Percentiles rank a stretch among this genome's conserved stretches.
phyloP scores from a whole-genome alignment of 2,888 invertebrate genomes.

The Pegoplata infirma region DNA sequence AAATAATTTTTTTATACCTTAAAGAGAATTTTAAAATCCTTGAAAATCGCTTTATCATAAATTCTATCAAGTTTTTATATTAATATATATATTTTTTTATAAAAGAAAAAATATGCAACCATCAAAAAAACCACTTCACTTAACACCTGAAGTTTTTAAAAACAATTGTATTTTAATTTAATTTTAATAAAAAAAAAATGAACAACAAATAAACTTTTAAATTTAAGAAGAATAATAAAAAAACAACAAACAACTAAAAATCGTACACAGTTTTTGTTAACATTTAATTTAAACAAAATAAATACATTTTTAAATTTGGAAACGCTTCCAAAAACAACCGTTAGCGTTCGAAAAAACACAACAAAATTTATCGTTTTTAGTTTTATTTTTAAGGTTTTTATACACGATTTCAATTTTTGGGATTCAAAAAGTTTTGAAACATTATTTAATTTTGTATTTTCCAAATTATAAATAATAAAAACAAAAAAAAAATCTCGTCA shows the following conservation, averaged over 20 bases:
- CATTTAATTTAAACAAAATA: constrained; percentile 40
- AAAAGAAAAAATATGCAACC: constrained; percentile 8
- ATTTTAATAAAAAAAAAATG: constrained; percentile 70
- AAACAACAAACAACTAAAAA: constrained; percentile 21
- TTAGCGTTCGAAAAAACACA: constrained; percentile 14
- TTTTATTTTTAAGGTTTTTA: constrained; percentile 56
- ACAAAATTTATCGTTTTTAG: constrained; percentile 35
- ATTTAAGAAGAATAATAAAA: constrained; percentile 61
- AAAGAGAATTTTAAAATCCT: constrained; percentile 23
- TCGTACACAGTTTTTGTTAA: constrained; percentile 56
- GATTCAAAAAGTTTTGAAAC: constrained; percentile 50
- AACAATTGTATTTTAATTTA: constrained; percentile 73
- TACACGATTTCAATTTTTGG: constrained; percentile 35
- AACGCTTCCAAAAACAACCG: constrained; percentile 5
- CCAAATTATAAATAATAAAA: constrained; percentile 49
- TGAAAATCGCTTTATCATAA: constrained; percentile 44
- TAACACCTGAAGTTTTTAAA: constrained; percentile 39
- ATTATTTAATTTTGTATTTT: constrained; percentile 40
- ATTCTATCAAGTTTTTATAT: constrained; percentile 51
- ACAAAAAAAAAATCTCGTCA: constrained; percentile 37
- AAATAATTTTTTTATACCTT: constrained; percentile 66
- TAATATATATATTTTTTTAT: constrained; percentile 12
- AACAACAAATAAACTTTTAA: constrained; percentile 69
- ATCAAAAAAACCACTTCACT: constrained; percentile 21
- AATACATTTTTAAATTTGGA: constrained; percentile 8